phyloP scores from a whole-genome alignment of 2,113 vertebrate genomes.

The Tricholaema leucomelas region DNA sequence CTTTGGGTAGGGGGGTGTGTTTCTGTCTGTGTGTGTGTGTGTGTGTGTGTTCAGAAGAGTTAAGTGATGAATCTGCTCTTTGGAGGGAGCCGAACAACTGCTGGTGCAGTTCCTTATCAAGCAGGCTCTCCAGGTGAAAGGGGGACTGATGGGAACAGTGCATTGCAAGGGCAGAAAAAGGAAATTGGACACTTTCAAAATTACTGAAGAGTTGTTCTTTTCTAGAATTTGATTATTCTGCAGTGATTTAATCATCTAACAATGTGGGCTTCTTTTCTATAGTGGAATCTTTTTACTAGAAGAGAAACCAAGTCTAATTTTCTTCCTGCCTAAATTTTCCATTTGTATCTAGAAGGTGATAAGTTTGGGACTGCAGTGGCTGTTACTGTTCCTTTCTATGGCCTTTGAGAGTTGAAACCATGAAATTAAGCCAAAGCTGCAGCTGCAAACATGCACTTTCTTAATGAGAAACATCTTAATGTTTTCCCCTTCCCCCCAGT shows the following conservation, averaged over 20 bases:
- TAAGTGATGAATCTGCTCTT: background rate
- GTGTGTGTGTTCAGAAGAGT: background rate
- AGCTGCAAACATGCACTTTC: conserved; percentile 52
- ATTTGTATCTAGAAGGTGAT: conserved; percentile 50
- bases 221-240: background rate
- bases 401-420: conserved; percentile 27
- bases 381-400: conserved; percentile 25
- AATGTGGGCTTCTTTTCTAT: background rate
- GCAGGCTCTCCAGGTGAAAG: background rate
- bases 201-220: background rate
- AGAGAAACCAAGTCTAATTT: background rate
- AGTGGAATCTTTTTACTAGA: background rate
- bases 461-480: conserved; percentile 55
- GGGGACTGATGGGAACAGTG: fast-evolving
- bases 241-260: background rate
- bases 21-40: too few species aligned
- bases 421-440: conserved; percentile 55
- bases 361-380: conserved; percentile 18
- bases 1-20: fast-evolving
- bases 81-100: background rate
- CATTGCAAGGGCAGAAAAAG: background rate
- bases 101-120: background rate
- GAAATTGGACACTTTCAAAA: background rate
- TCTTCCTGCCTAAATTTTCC: conserved; percentile 22
- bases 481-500: background rate